Conservation (phyloP, 2,888 invertebrate genomes). For the Cremastobaeus sp. region DNA sequence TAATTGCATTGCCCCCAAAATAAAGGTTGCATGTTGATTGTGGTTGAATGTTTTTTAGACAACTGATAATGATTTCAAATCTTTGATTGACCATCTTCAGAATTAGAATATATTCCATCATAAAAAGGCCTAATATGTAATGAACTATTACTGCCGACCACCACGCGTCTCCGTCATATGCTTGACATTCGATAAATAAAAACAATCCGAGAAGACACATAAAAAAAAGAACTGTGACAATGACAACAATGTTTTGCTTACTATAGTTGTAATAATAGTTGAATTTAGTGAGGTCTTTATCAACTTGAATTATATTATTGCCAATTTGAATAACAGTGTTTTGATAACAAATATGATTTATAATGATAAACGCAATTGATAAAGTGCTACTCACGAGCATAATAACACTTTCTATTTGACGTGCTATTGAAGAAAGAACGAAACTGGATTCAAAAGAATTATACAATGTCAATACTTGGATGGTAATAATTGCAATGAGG, state of each 20-base stretch:
- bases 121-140: constrained; percentile 37
- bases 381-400: constrained; percentile 12
- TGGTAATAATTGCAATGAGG: background rate
- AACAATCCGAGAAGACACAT: constrained; percentile 3
- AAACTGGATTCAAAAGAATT: background rate
- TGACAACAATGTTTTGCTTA: constrained; percentile 2
- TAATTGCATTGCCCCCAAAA: background rate
- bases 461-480: constrained; percentile 18
- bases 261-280: background rate
- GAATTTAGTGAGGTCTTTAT: background rate
- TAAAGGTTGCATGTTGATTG: background rate
- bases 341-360: constrained; percentile 23
- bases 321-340: background rate
- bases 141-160: constrained; percentile 23
- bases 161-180: constrained; percentile 34
- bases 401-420: constrained; percentile 31
- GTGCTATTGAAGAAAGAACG: constrained; percentile 6
- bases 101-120: constrained; percentile 26
- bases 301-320: constrained; percentile 23
- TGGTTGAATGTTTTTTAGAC: background rate
- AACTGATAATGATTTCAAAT: constrained; percentile 14
- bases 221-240: background rate
- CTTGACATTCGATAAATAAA: constrained; percentile 25
- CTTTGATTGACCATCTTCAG: constrained; percentile 18
- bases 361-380: background rate